Conservation (phyloP, 2,797 vertebrate genomes). For the Atherinosoma microstoma region DNA sequence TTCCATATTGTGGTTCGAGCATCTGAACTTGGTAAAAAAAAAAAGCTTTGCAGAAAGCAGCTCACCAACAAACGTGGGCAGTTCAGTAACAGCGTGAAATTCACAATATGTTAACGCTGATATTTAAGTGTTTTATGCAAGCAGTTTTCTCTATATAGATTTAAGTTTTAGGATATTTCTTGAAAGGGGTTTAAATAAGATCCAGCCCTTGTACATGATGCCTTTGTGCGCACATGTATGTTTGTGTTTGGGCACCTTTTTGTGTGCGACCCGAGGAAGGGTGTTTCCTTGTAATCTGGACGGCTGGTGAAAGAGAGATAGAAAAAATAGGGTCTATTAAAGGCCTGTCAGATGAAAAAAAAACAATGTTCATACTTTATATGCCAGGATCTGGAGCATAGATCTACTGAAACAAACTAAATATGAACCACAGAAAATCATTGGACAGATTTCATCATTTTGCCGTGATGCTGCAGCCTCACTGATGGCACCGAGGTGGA, state of each 20-base stretch:
- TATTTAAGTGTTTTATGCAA: not conserved
- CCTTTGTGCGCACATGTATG: conserved; percentile 1
- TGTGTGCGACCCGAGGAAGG: conserved; percentile 2
- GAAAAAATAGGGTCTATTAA: not conserved
- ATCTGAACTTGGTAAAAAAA: no score
- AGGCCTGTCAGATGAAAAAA: not conserved
- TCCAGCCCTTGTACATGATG: no score
- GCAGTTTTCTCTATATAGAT: not conserved
- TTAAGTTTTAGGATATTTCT: not conserved
- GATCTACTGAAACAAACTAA: not conserved
- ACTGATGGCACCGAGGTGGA: not conserved
- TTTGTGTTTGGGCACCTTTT: conserved; percentile 48
- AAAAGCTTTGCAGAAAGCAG: not conserved
- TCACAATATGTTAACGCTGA: no score
- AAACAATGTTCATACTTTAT: not conserved
- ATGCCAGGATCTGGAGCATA: not conserved
- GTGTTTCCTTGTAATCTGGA: conserved; percentile 55
- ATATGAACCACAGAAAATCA: not conserved
- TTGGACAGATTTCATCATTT: not conserved
- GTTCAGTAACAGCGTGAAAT: no score
- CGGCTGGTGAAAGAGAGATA: conserved; percentile 56
- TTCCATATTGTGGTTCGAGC: not conserved
- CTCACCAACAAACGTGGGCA: no score
- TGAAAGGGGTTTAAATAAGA: no score
- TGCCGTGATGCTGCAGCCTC: no score